These are phyloP conservation scores for Orius insidiosus DNA, from an alignment of 1,140 invertebrate genomes.

Conservation along the genomic window DNA sequence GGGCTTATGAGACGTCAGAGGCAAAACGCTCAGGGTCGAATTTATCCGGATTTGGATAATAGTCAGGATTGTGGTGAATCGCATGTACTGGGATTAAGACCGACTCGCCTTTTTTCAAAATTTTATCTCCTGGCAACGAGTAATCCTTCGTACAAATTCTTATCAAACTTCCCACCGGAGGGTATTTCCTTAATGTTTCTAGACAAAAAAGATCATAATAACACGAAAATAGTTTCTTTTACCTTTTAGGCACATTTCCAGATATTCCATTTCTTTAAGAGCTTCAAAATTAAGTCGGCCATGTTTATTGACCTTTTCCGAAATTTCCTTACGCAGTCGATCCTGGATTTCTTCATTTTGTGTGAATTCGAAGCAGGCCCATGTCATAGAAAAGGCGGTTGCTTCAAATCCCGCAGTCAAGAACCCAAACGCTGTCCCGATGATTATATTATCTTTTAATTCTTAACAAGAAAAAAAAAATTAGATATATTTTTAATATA, in stretches of 20 bases:
- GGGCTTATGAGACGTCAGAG: neutral
- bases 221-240: slow-evolving; percentile 6
- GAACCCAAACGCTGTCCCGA: slow-evolving; percentile 27
- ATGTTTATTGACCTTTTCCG: slow-evolving; percentile 21
- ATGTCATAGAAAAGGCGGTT: slow-evolving; percentile 30
- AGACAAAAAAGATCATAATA: too few species aligned
- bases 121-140: neutral
- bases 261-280: slow-evolving; percentile 18
- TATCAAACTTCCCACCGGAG: slow-evolving; percentile 36
- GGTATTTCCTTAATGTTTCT: slow-evolving; percentile 47
- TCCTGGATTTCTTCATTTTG: slow-evolving; percentile 36
- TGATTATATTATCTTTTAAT: too few species aligned
- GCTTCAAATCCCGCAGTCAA: slow-evolving; percentile 38
- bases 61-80: slow-evolving; percentile 29
- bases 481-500: too few species aligned
- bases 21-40: slow-evolving; percentile 45
- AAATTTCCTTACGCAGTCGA: slow-evolving; percentile 36
- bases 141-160: slow-evolving; percentile 25
- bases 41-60: slow-evolving; percentile 38
- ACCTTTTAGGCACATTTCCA: slow-evolving; percentile 34
- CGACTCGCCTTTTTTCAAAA: slow-evolving; percentile 20
- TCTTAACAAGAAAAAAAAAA: too few species aligned
- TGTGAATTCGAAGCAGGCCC: slow-evolving; percentile 29
- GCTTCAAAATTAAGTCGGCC: slow-evolving; percentile 24
- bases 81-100: slow-evolving; percentile 27